Conservation (phyloP, 2,888 invertebrate species). For the Rotaria socialis region DNA sequence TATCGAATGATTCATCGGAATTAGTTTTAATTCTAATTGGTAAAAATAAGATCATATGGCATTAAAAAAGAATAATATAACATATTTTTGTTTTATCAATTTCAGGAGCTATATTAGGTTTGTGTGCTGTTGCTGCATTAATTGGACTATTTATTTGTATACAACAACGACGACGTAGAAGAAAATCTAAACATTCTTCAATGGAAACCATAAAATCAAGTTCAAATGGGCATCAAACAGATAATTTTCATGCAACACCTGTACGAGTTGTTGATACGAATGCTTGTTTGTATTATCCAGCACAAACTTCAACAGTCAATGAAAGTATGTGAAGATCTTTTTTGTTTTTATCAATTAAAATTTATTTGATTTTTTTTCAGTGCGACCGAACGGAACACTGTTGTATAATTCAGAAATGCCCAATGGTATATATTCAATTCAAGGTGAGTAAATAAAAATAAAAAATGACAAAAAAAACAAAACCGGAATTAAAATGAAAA, state of each 20-base stretch:
- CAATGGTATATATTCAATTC: not conserved
- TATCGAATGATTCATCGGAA: slow-evolving; percentile 3
- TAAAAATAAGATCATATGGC: not conserved
- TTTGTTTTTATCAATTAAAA: too few relatives aligned
- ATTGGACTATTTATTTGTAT: slow-evolving; percentile 16
- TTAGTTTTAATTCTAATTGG: slow-evolving; percentile 7
- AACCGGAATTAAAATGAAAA: not conserved
- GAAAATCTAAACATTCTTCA: not conserved
- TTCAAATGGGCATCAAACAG: not conserved
- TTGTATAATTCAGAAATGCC: not conserved
- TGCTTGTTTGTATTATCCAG: slow-evolving; percentile 12
- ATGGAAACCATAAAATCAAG: not conserved
- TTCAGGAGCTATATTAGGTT: not conserved
- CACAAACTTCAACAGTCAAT: not conserved
- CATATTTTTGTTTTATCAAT: too few relatives aligned
- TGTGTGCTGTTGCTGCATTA: not conserved
- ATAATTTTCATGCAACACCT: slow-evolving; percentile 23
- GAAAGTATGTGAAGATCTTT: not conserved
- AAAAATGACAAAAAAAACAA: too few relatives aligned
- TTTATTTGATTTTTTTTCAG: not conserved
- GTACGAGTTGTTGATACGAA: slow-evolving; percentile 28
- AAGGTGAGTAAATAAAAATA: not conserved
- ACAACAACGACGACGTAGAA: not conserved
- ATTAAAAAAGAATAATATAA: too few relatives aligned
- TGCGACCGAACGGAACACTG: not conserved